Evolutionary conservation across 1,140 invertebrate genomes (phyloP).

Genomic region (Oncopodura yosiiana): DNA sequence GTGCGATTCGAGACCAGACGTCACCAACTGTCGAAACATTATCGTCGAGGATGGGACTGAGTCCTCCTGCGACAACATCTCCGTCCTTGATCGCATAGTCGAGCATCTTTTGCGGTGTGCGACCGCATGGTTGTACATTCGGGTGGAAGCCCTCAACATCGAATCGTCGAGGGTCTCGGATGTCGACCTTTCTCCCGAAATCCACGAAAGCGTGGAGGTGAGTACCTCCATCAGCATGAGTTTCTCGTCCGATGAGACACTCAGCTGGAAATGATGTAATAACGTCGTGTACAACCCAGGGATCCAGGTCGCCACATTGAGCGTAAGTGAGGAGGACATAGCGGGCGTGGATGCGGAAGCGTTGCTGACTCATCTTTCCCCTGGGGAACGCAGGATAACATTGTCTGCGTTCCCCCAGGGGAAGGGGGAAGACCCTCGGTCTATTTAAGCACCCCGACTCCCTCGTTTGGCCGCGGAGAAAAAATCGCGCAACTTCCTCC

Average conservation of each 20-base stretch:
- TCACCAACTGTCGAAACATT: not conserved
- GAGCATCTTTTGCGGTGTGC: not conserved
- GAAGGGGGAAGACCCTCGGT: too few species aligned
- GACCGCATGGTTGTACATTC: not conserved
- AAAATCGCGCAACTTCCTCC: too few species aligned
- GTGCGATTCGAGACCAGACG: not conserved
- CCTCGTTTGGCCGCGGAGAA: too few species aligned
- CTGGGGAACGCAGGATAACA: too few species aligned
- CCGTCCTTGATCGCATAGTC: not conserved
- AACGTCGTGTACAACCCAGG: not conserved
- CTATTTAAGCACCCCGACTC: too few species aligned
- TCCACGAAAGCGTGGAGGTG: slow-evolving; percentile 1
- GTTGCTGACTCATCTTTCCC: too few species aligned
- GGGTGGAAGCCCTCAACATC: not conserved
- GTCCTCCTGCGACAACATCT: not conserved
- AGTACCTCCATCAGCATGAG: slow-evolving; percentile 3
- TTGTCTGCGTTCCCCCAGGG: too few species aligned
- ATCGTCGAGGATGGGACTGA: not conserved
- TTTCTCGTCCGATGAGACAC: slow-evolving; percentile 11
- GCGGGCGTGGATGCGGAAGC: too few species aligned
- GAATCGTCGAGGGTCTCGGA: not conserved
- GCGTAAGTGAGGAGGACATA: not conserved
- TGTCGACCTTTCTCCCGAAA: not conserved
- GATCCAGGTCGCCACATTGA: not conserved
- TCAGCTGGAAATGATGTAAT: not conserved